Evolutionary conservation across 2,797 vertebrate genomes (phyloP).

Genomic region (Centroberyx gerrardi): DNA sequence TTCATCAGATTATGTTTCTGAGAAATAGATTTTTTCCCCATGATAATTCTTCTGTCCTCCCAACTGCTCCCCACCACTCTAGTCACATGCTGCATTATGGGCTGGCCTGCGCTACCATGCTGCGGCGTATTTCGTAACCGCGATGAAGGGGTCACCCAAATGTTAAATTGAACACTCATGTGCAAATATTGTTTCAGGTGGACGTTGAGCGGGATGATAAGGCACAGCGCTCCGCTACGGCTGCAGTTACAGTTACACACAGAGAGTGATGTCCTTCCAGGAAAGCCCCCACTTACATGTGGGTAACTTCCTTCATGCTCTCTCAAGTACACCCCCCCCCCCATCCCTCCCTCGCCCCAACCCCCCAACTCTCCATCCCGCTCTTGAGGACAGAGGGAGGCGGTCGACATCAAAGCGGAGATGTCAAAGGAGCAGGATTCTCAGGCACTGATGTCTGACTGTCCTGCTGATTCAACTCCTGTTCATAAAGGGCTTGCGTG

Average conservation of each 20-base stretch:
- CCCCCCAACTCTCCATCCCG: constrained; percentile 70
- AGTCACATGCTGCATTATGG: constrained; percentile 84
- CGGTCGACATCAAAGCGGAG: constrained; percentile 82
- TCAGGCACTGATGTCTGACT: constrained; percentile 77
- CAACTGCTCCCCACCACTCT: constrained; percentile 75
- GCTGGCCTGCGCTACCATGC: constrained; percentile 84
- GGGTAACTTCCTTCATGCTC: constrained; percentile 80
- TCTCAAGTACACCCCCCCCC: constrained; percentile 67
- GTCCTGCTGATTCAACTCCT: constrained; percentile 78
- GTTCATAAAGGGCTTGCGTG: constrained; percentile 69
- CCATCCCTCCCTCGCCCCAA: constrained; percentile 60
- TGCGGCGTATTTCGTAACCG: constrained; percentile 86
- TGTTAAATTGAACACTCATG: constrained; percentile 88
- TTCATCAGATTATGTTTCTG: constrained; percentile 73
- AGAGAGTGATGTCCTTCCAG: constrained; percentile 86
- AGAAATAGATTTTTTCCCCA: constrained; percentile 60
- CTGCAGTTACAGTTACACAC: constrained; percentile 80
- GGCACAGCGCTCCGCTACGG: constrained; percentile 76
- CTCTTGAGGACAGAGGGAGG: constrained; percentile 72
- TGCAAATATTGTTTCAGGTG: constrained; percentile 91
- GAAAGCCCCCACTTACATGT: constrained; percentile 85
- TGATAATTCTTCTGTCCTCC: constrained; percentile 73
- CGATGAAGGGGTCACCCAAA: constrained; percentile 87
- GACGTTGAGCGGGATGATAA: constrained; percentile 85
- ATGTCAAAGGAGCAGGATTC: constrained; percentile 78